Evolutionary conservation across 2,797 vertebrate species (phyloP), one percentile per base, ranked within the genome.

Genomic region (Chelon auratus): DNA sequence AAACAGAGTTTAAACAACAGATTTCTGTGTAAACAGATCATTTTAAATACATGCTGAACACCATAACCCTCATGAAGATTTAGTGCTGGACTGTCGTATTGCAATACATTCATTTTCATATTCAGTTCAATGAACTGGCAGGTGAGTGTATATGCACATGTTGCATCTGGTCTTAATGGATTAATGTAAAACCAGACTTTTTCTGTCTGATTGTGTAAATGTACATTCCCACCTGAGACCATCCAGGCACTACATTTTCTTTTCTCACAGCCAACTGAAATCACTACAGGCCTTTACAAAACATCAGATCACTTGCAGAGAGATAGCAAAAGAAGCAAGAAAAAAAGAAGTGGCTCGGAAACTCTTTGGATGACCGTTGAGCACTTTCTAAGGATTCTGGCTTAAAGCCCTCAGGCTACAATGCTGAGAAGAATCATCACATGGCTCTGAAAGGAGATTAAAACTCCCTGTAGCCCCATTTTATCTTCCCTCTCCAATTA

Each of bases 401-500:
- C 78, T 84, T 42, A 57, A 77, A 78, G 71, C 83, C 85, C 72
- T 52, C 20, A 15, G 84, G 86, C 83, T 51, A 57, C 37, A 70
- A 82, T 76, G 78, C 77, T 64, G 64, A 82, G 81, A 75, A 81
- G 76, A 84, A 85, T 83, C 80, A 80, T 77, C 83, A 59, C 67
- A 42, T 42, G 24, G 76, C 83, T 89, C 85, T 85, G 70, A 87
- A 69, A 86, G 73, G 62, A 86, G 88, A 91, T 91, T 90, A 88
- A 89, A 89, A 88, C 62, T 87, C 87, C 85, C 89, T 0, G 37
- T 68, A 70, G 86, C 61, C 83, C 75, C 80, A 86, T 89, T 91
- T 88, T 78, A 62, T 82, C 72, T 82, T 75, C 68, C 80, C 81
- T 83, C 77, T 87, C 84, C 87, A 90, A 90, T 89, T 90, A 91